phyloP scores from a whole-genome alignment of 2,888 invertebrate species.

The Galeopsomyia nigrocyanea region DNA sequence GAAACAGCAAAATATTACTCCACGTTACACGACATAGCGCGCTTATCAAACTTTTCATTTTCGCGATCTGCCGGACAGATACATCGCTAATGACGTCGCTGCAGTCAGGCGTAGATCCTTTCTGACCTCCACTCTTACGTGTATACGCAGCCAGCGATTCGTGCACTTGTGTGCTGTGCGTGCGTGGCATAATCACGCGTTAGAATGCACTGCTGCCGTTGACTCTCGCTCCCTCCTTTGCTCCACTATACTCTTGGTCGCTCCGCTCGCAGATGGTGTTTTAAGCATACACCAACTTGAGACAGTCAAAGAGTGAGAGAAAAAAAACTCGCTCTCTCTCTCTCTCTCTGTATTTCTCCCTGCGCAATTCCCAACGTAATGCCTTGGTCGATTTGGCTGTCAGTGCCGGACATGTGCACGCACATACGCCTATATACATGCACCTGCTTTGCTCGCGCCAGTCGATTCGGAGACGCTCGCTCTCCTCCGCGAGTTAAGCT shows the following conservation, averaged over 20 bases:
- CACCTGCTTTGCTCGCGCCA: slow-evolving; percentile 27
- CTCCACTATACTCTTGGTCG: slow-evolving; percentile 39
- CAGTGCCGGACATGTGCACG: slow-evolving; percentile 27
- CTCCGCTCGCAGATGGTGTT: slow-evolving; percentile 61
- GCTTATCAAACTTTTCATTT: slow-evolving; percentile 54
- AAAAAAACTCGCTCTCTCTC: too few species aligned
- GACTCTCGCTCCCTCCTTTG: slow-evolving; percentile 43
- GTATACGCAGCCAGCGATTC: slow-evolving; percentile 46
- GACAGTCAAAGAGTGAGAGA: slow-evolving; percentile 29
- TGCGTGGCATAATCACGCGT: slow-evolving; percentile 65
- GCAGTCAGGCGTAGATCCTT: slow-evolving; percentile 67
- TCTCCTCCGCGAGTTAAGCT: too few species aligned
- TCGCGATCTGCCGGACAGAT: slow-evolving; percentile 53
- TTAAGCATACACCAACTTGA: slow-evolving; percentile 61
- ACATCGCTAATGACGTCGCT: slow-evolving; percentile 62
- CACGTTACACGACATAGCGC: slow-evolving; percentile 30
- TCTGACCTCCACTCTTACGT: slow-evolving; percentile 61
- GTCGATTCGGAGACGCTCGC: neutral
- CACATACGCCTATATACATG: neutral
- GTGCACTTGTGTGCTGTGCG: slow-evolving; percentile 52
- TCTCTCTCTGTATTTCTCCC: slow-evolving; percentile 40
- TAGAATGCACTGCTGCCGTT: slow-evolving; percentile 61
- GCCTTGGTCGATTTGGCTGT: slow-evolving; percentile 56
- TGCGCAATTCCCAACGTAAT: slow-evolving; percentile 48
- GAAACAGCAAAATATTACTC: slow-evolving; percentile 45